Evolutionary conservation across 2,797 vertebrate species (phyloP), one percentile per base, ranked within the genome.

Genomic region (Oreonectes daqikongensis): DNA sequence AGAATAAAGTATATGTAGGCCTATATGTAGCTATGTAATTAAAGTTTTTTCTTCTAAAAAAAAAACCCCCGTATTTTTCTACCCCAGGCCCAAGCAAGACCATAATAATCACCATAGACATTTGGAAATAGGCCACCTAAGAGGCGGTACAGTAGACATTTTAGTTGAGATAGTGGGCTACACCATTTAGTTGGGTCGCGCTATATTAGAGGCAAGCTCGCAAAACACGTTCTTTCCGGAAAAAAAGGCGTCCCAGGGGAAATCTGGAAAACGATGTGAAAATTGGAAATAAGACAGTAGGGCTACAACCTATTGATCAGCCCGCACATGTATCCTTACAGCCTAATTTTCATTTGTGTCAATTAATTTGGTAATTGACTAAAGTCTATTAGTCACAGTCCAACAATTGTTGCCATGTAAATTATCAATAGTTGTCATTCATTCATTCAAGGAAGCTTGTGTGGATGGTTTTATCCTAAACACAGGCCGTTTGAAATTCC

Each of bases 271-370:
- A 57, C 53, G 20, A 14, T 57, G 53, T 2, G 24, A 57, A 55
- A 57, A 57, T 57, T 57, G 26, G 55, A 55, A 26, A 22, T 26
- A 12, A 55, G 24, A 22, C 53, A 55, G 53, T 55, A 55, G 22
- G 40, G 53, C 24, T 55, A 26, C 22, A 55, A 59, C 24, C 55
- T 59, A 59, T 59, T 30, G 55, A 59, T 59, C 14, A 17, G 26
- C 14, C 55, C 15, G 14, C 55, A 59, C 55, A 18, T 59, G 55
- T 59, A 59, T 59, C 55, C 26, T 17, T 28, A 18, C 55, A 59
- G 55, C 15, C 26, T 59, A 12, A 59, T 59, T 59, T 59, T 59
- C 55, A 59, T 59, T 59, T 30, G 55, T 59, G 26, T 59, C 55
- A 59, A 59, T 59, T 50, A 50, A 50, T 50, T 50, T 18, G 2